Percentiles rank a stretch among this genome's conserved stretches.
These are phyloP conservation scores for Merluccius polli DNA, from an alignment of 2,797 vertebrate genomes.

Conservation along the genomic window DNA sequence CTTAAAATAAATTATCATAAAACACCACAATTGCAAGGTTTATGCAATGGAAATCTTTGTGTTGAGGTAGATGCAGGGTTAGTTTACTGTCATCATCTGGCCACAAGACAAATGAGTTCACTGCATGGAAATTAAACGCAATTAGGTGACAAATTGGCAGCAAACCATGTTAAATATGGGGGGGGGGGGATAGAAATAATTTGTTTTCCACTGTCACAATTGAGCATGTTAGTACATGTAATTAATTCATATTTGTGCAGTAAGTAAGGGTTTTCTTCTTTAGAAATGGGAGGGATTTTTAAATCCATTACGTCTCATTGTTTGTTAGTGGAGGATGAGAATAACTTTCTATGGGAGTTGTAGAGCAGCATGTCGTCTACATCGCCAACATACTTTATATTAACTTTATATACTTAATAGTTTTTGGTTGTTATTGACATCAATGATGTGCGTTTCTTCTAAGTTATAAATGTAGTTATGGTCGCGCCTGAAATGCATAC, in stretches of 20 bases:
- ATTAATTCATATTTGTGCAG: not conserved
- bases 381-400: not conserved
- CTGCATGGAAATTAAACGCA: not conserved
- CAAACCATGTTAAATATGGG: not conserved
- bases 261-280: not conserved
- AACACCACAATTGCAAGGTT: not conserved
- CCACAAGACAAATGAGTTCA: slow-evolving; percentile 1
- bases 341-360: not conserved
- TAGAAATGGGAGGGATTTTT: not conserved
- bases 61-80: not conserved
- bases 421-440: not conserved
- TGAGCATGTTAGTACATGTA: not conserved
- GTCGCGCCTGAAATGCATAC: not conserved
- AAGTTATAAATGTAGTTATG: not conserved
- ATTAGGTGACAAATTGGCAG: not conserved
- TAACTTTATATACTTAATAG: no score
- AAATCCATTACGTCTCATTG: not conserved
- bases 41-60: not conserved
- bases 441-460: not conserved
- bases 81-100: not conserved
- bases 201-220: not conserved
- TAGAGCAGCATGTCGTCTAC: not conserved
- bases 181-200: not conserved
- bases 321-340: not conserved
- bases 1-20: not conserved